Percentiles rank a stretch among this genome's conserved stretches.
Conservation (phyloP, 2,113 vertebrate genomes). For the Paralichthys olivaceus region DNA sequence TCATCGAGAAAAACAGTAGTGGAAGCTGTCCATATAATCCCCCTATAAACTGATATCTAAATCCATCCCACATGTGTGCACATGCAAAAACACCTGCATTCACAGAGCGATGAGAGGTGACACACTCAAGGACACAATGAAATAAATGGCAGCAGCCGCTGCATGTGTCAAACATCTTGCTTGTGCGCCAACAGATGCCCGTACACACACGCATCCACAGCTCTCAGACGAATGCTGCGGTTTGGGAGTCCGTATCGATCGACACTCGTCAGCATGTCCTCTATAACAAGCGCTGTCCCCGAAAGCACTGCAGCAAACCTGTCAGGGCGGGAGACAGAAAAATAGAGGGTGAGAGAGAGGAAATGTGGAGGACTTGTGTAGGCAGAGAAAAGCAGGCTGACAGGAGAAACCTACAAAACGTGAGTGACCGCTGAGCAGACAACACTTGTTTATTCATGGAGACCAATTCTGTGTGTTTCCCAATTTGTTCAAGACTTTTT, state of each 20-base stretch:
- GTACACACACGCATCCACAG: constrained; percentile 25
- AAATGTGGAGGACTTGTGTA: constrained; percentile 11
- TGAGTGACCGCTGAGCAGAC: constrained; percentile 20
- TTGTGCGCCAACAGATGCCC: constrained; percentile 39
- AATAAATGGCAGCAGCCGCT: constrained; percentile 55
- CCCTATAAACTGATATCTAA: constrained; percentile 69
- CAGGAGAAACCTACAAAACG: constrained; percentile 7
- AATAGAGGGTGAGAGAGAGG: neutral
- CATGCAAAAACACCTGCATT: constrained; percentile 5
- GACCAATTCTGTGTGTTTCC: neutral
- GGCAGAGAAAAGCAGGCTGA: constrained; percentile 26
- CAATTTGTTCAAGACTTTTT: constrained; percentile 28
- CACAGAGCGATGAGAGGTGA: constrained; percentile 30
- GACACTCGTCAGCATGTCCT: constrained; percentile 80
- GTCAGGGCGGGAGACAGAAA: constrained; percentile 44
- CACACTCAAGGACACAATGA: constrained; percentile 69
- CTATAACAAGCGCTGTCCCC: constrained; percentile 76
- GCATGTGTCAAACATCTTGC: constrained; percentile 58
- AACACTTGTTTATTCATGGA: neutral
- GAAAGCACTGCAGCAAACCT: constrained; percentile 73
- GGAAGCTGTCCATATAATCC: constrained; percentile 71
- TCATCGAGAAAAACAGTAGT: constrained; percentile 65
- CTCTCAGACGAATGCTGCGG: constrained; percentile 54
- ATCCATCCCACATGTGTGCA: constrained; percentile 50
- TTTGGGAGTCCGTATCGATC: constrained; percentile 74